A percentile compares a stretch with the other conserved stretches of the same genome.
Evolutionary conservation across 2,888 invertebrate genomes (phyloP).

Genomic region (Antitype chi): DNA sequence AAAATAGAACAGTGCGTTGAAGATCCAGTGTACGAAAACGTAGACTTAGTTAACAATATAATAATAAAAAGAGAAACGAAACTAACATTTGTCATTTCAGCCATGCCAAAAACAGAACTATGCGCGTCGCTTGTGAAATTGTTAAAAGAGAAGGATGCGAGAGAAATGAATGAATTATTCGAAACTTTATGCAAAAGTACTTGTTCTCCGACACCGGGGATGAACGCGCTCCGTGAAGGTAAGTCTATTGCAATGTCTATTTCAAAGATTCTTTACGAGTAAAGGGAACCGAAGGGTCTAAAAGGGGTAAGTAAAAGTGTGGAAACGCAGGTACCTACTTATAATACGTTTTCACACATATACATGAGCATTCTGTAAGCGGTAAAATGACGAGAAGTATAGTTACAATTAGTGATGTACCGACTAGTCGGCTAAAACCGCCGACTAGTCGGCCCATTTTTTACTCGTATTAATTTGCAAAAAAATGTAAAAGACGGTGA

Average conservation of each 20-base stretch:
- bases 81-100: conserved; percentile 23
- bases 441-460: too few species aligned
- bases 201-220: not conserved
- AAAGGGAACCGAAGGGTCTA: not conserved
- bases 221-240: conserved; percentile 22
- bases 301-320: not conserved
- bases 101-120: not conserved
- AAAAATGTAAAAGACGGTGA: too few species aligned
- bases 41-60: not conserved
- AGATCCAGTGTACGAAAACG: too few species aligned
- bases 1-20: too few species aligned
- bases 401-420: too few species aligned
- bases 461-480: too few species aligned
- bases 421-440: too few species aligned
- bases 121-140: conserved; percentile 19
- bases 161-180: conserved; percentile 30
- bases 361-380: not conserved
- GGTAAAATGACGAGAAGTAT: not conserved
- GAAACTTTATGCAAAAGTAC: conserved; percentile 1
- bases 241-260: not conserved
- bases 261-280: not conserved
- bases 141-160: conserved; percentile 34
- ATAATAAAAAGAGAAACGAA: not conserved
- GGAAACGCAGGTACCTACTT: not conserved
- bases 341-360: not conserved